These are phyloP conservation scores for Drosophila insularis DNA, from an alignment of 1,140 invertebrate genomes.

Conservation along the genomic window DNA sequence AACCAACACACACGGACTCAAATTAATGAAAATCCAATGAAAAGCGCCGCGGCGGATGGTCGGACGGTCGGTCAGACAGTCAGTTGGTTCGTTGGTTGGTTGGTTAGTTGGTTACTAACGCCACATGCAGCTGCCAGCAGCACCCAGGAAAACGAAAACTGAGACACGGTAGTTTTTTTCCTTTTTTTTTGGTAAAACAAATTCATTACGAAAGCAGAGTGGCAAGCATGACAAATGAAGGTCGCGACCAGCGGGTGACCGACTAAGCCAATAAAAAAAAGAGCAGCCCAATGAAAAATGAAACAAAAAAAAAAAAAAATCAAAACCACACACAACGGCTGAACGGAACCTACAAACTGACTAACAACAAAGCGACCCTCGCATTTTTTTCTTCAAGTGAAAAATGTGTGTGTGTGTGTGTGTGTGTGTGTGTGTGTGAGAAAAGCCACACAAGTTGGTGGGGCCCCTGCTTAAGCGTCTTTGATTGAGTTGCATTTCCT, in stretches of 20 bases:
- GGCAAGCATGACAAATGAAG: slow-evolving; percentile 63
- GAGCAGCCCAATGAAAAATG: slow-evolving; percentile 3
- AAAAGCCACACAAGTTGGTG: slow-evolving; percentile 73
- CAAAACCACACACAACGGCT: slow-evolving; percentile 5
- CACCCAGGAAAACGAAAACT: slow-evolving; percentile 42
- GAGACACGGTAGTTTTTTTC: slow-evolving; percentile 47
- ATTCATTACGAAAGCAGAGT: slow-evolving; percentile 59
- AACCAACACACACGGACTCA: slow-evolving; percentile 42
- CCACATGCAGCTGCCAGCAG: slow-evolving; percentile 54
- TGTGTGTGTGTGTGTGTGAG: slow-evolving; percentile 76
- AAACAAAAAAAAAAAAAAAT: background rate
- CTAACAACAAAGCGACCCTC: slow-evolving; percentile 28
- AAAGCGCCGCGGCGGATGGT: slow-evolving; percentile 38
- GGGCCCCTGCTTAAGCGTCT: slow-evolving; percentile 30
- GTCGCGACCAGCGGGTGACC: slow-evolving; percentile 61
- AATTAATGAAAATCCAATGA: slow-evolving; percentile 76
- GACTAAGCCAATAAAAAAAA: slow-evolving; percentile 66
- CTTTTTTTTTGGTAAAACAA: slow-evolving; percentile 61
- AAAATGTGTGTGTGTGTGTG: slow-evolving; percentile 77
- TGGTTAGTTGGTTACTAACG: slow-evolving; percentile 12
- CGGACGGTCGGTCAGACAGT: background rate
- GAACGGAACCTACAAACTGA: slow-evolving; percentile 1
- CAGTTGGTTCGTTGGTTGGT: slow-evolving; percentile 5
- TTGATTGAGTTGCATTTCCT: slow-evolving; percentile 75
- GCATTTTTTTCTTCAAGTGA: slow-evolving; percentile 63